Base-by-base conservation (phyloP, 2,797 vertebrate species). In the Antennarius maculatus region DNA sequence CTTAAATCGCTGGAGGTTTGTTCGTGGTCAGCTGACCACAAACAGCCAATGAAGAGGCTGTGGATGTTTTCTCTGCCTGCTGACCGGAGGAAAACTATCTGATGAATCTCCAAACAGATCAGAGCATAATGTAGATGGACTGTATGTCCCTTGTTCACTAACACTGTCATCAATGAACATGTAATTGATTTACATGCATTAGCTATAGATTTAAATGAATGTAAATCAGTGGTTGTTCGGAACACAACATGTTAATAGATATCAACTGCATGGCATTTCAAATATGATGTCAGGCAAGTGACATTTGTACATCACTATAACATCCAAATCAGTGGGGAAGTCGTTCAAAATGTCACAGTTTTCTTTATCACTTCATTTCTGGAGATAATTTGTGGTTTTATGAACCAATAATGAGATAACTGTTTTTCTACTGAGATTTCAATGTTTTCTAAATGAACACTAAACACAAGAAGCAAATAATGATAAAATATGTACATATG, bases 401-500 rank as follows among this genome's bases (percentile, higher is more conserved):
- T 8, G 47, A 48, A 18, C n/a, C 17, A 48, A 11, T 14, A 27
- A 64, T 51, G 45, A 15, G 4, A 62, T 58, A 16, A 16, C 23
- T 17, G 10, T 64, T 55, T 23, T 53, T 0, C 48, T 2, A 47
- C 27, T 16, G 23, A 47, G 2, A 59, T 41, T n/a, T 50, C 11
- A 15, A 46, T 31, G n/a, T 66, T 71, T 55, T 12, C 14, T 14
- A 16, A 11, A n/a, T 18, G n/a, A 43, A 61, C 51, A 64, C 50
- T 62, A 27, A 55, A 54, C 11, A 18, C 12, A 31, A 3, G 15
- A 66, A 55, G 51, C 16, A 47, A 59, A 69, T 9, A 11, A 17
- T 4, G 11, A 53, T 41, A 7, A 49, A 68, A 60, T 31, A 39
- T 66, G 42, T 57, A 48, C 6, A 55, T 31, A 67, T 61, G 39